These are phyloP conservation scores for Crocallis elinguaria DNA, from an alignment of 2,888 invertebrate species.

Conservation along the genomic window DNA sequence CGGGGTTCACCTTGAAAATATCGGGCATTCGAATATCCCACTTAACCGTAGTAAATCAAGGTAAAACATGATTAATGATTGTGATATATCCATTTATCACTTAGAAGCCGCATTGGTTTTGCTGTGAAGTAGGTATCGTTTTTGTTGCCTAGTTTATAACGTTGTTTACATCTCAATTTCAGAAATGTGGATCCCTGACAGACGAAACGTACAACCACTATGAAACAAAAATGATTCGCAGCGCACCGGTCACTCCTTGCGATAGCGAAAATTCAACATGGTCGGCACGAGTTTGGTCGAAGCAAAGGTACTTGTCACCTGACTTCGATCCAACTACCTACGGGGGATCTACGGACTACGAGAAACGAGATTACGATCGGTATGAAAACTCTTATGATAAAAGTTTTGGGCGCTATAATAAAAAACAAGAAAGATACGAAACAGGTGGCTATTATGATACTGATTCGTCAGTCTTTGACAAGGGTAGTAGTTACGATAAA, in stretches of 20 bases:
- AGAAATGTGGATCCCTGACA: conserved; percentile 76
- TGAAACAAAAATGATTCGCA: conserved; percentile 66
- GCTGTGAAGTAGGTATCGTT: background rate
- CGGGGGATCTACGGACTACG: conserved; percentile 44
- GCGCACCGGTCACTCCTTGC: conserved; percentile 79
- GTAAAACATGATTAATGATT: conserved; percentile 10
- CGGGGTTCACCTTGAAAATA: conserved; percentile 12
- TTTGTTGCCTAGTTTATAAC: too few relatives aligned
- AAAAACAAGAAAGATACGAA: conserved; percentile 33
- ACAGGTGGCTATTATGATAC: conserved; percentile 28
- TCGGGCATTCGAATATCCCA: background rate
- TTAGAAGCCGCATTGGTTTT: background rate
- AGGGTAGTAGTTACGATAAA: conserved; percentile 30
- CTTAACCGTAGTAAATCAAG: conserved; percentile 1
- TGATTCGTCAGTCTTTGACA: conserved; percentile 31
- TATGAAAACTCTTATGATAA: conserved; percentile 28
- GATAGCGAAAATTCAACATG: conserved; percentile 72
- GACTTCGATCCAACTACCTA: conserved; percentile 48
- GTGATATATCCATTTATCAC: conserved; percentile 4
- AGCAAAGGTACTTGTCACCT: conserved; percentile 51
- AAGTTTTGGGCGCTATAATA: conserved; percentile 29
- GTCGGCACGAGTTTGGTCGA: conserved; percentile 62
- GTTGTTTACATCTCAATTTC: conserved; percentile 38
- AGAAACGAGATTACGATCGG: conserved; percentile 36
- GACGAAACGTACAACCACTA: conserved; percentile 59